phyloP scores from a whole-genome alignment of 2,888 invertebrate genomes.

The Liodrosophila aerea region DNA sequence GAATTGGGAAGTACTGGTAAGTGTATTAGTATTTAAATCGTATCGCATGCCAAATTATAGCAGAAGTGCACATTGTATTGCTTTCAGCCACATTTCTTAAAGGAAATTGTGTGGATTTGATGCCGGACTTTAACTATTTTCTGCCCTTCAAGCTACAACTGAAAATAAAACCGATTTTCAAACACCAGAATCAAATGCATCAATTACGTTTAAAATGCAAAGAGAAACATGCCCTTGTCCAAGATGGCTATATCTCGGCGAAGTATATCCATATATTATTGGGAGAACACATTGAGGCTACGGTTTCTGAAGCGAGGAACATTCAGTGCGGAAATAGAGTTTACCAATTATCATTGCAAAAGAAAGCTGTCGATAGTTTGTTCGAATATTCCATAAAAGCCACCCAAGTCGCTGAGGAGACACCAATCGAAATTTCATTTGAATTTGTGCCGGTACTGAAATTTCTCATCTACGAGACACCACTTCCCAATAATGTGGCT shows the following conservation, averaged over 20 bases:
- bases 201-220: background rate
- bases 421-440: background rate
- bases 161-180: conserved; percentile 1
- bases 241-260: no score
- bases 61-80: no score
- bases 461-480: conserved; percentile 4
- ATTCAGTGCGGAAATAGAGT: background rate
- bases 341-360: background rate
- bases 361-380: background rate
- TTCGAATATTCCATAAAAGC: background rate
- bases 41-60: no score
- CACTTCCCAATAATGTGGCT: background rate
- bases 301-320: background rate
- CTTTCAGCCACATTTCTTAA: no score
- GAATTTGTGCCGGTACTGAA: background rate
- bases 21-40: background rate
- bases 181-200: no score
- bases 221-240: background rate
- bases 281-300: background rate
- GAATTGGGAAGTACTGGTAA: conserved; percentile 3
- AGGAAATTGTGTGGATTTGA: no score
- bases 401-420: background rate
- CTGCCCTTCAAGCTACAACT: conserved; percentile 1
- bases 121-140: no score
- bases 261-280: no score